Percentiles rank a stretch among this genome's conserved stretches.
These are phyloP conservation scores for Semaprochilodus insignis DNA, from an alignment of 2,797 vertebrate genomes.

Conservation along the genomic window DNA sequence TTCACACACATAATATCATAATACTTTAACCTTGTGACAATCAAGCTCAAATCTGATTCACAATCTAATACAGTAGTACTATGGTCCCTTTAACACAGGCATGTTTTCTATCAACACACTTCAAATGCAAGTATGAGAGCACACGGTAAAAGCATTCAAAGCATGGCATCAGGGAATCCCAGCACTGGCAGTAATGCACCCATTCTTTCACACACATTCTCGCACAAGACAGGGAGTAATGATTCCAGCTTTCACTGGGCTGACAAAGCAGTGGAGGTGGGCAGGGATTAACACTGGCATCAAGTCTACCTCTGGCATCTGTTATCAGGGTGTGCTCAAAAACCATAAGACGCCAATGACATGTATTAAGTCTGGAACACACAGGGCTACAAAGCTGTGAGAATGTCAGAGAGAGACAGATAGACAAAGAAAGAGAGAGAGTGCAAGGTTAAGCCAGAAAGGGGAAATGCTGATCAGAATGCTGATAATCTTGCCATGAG, in stretches of 20 bases:
- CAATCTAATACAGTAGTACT: not conserved
- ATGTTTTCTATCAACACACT: not conserved
- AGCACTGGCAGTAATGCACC: not conserved
- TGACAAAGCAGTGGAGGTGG: not conserved
- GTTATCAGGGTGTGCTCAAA: constrained; percentile 35
- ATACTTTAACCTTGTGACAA: not conserved
- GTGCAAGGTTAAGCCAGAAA: not conserved
- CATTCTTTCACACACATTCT: not conserved
- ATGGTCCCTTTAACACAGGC: not conserved
- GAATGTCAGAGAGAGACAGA: not conserved
- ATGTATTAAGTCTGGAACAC: not conserved
- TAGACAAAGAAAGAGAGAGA: not conserved
- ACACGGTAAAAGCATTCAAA: not conserved
- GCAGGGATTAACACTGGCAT: constrained; percentile 11
- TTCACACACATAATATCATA: not conserved
- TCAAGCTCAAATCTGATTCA: not conserved
- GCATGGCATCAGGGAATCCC: constrained; percentile 1
- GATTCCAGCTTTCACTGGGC: not conserved
- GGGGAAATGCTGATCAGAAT: constrained; percentile 7
- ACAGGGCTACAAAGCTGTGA: not conserved
- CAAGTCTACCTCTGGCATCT: not conserved
- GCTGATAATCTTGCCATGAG: constrained; percentile 12
- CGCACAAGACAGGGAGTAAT: not conserved
- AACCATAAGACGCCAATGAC: constrained; percentile 5
- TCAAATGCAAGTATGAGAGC: not conserved